Base-by-base conservation (phyloP, 2,113 vertebrate genomes). In the Gallinago jamesoni region DNA sequence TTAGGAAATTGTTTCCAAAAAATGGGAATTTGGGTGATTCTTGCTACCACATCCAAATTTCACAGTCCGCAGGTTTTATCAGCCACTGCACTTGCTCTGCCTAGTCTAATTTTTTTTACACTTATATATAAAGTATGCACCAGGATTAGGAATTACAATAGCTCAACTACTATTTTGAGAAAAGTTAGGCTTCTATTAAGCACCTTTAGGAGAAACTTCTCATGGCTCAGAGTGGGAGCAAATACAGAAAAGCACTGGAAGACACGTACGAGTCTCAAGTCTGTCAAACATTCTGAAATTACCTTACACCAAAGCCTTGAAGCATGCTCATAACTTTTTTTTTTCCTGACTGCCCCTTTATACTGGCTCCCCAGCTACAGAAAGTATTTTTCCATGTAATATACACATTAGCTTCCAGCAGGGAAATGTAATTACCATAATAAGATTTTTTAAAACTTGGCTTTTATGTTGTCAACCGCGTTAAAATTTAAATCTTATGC, bases 401-500 rank as follows among this genome's bases (percentile, higher is more conserved):
- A 80, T 43, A 68, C 78, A 53, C 84, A 86, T 84, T 90, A 94
- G 84, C 93, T 94, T 89, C 92, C 91, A 67, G 77, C 57, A 85
- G 73, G 70, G 68, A 97, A 95, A 94, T 87, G 88, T 53, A 90
- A 97, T 97, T 94, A 97, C 91, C 96, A 83, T 95, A 94, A 97
- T 89, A 89, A 53, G 23, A 89, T 96, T 96, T 93, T 89, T 89
- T 67, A 52, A 97, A 96, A 84, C 84, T 92, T 89, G 91, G 76
- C 64, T 97, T 95, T 97, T 94, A 91, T 84, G 69, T 87, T 95
- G 89, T 95, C 64, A 45, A 45, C 88, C 66, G 63, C 69, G 68
- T 87, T 96, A 96, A 96, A 97, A 95, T 92, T 89, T 96, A 97
- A 94, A 93, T 78, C 93, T 68, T 86, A 73, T 85, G 63, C 92